Conservation (phyloP, 2,113 vertebrate species). For the Tychaedon coryphoeus region DNA sequence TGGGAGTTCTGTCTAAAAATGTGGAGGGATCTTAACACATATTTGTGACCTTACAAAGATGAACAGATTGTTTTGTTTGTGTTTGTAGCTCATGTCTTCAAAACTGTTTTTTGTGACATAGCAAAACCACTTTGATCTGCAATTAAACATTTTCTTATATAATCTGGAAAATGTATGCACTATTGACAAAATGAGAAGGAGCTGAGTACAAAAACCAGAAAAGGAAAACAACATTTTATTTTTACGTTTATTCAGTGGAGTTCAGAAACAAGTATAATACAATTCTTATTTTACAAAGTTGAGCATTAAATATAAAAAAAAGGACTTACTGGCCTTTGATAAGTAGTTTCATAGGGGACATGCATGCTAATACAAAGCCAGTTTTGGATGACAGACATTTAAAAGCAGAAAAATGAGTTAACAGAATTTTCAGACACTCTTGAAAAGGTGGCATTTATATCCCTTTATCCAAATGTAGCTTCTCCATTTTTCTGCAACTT, state of each 20-base stretch:
- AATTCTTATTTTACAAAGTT: constrained; percentile 7
- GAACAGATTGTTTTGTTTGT: not conserved
- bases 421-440: not conserved
- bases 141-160: not conserved
- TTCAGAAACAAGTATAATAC: not conserved
- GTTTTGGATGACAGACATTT: not conserved
- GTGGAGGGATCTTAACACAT: rapidly evolving
- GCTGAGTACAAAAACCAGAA: not conserved
- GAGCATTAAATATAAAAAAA: not conserved
- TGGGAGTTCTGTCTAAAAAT: not conserved
- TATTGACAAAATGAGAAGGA: not conserved
- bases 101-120: not conserved
- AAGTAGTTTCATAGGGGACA: not conserved
- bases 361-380: not conserved
- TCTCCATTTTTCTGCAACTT: not conserved
- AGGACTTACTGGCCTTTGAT: not conserved
- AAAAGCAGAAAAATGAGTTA: not conserved
- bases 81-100: not conserved
- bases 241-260: not conserved
- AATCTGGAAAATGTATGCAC: not conserved
- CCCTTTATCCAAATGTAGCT: not conserved
- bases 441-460: not conserved
- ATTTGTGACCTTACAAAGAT: not conserved
- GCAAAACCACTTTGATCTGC: not conserved
- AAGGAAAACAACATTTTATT: not conserved